Base-by-base conservation (phyloP, 2,797 vertebrate species). In the Oreonectes daqikongensis region DNA sequence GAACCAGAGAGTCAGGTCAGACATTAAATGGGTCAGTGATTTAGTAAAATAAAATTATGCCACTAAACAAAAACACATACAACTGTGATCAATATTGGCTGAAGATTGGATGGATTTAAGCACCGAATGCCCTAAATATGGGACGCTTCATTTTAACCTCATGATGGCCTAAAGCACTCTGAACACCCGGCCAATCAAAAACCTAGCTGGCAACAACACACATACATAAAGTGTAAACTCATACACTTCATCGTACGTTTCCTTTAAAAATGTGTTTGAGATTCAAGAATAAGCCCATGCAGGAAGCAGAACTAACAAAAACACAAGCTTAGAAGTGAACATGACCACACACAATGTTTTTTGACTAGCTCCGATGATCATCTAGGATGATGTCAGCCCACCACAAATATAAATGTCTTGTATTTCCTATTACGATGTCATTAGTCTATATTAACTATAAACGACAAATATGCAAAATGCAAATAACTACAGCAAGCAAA, bases 21-120 rank as follows among this genome's bases (percentile, higher is more conserved):
- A 38, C 18, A 59, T 67, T 78, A 84, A 73, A 65, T 20, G 42
- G 78, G 72, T 66, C 67, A 75, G 14, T 60, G 72, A 18, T 57
- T 75, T 78, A 48, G 26, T 26, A 53, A 76, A 80, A 82, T 46
- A 52, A 66, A 24, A 48, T 9, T 17, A 53, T 22, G 30, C 50
- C 32, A 53, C 46, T 24, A 50, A 50, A 69, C 57, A 69, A 63
- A 69, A 75, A 63, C 20, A 60, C 22, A 22, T 44, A 38, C 24
- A 26, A 14, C 4, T 24, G 28, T 7, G 14, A 66, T 57, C 48
- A 42, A 69, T 70, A 64, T 11, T 17, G 35, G 14, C 57, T 50
- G n/a, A 15, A 60, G 55, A 5, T 52, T 53, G 42, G 46, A 52
- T 42, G 24, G 63, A 69, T 64, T 63, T 17, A 46, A 63, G 57